These are phyloP conservation scores for Dynastes tityus DNA, from an alignment of 2,888 invertebrate genomes.

Conservation along the genomic window DNA sequence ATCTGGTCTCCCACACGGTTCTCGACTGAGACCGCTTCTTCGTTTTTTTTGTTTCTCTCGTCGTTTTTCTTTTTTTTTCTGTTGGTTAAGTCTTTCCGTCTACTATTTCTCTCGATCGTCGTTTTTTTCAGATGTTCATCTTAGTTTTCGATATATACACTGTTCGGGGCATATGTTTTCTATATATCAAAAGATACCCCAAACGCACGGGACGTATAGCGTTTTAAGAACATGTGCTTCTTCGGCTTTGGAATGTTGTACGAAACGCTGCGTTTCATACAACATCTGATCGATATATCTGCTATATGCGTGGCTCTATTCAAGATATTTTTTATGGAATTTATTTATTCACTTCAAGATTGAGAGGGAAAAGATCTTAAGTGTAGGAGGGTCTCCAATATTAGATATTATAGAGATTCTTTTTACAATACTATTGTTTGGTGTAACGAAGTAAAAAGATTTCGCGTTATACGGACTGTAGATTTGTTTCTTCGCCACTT, in stretches of 20 bases:
- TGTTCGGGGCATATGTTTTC: slow-evolving; percentile 37
- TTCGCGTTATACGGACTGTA: too few species aligned
- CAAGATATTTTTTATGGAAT: neutral
- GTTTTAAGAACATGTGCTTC: slow-evolving; percentile 38
- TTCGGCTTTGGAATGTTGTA: neutral
- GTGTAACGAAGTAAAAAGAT: too few species aligned
- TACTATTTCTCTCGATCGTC: slow-evolving; percentile 24
- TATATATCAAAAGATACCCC: slow-evolving; percentile 47
- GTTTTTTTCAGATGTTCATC: slow-evolving; percentile 15
- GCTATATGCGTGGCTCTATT: neutral
- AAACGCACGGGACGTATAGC: slow-evolving; percentile 9
- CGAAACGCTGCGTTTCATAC: neutral
- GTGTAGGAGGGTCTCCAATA: too few species aligned
- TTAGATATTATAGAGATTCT: too few species aligned
- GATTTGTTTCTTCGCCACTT: too few species aligned
- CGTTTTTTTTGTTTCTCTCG: slow-evolving; percentile 20
- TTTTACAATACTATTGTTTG: too few species aligned
- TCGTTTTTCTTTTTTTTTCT: slow-evolving; percentile 5
- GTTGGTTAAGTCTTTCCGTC: slow-evolving; percentile 1
- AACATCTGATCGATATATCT: slow-evolving; percentile 5
- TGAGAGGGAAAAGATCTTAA: too few species aligned
- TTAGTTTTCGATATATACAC: slow-evolving; percentile 37
- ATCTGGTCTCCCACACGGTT: slow-evolving; percentile 41
- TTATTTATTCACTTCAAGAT: neutral
- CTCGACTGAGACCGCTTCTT: slow-evolving; percentile 20